phyloP scores from a whole-genome alignment of 2,888 invertebrate genomes.

The Drosophila niveifrons region DNA sequence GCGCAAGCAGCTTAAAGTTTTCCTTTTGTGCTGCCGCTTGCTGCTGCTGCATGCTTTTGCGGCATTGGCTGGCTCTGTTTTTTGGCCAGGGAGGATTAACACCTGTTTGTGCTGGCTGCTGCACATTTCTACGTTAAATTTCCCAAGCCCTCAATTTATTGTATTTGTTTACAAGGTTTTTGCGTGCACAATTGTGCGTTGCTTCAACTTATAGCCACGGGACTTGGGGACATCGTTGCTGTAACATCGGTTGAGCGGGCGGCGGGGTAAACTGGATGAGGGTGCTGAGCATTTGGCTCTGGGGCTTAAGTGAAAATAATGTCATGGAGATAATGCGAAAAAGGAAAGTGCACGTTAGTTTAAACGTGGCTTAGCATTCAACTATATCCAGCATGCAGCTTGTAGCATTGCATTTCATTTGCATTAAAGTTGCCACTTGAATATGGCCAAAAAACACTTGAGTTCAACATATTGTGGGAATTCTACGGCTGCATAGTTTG shows the following conservation, averaged over 20 bases:
- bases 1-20: slow-evolving; percentile 68
- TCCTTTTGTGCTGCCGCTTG: slow-evolving; percentile 38
- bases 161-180: slow-evolving; percentile 79
- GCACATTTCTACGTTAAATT: slow-evolving; percentile 61
- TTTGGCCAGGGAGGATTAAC: slow-evolving; percentile 73
- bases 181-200: slow-evolving; percentile 72
- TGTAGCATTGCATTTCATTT: slow-evolving; percentile 62
- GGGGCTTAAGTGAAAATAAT: slow-evolving; percentile 74
- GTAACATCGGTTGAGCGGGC: too few species aligned
- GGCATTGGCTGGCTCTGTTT: slow-evolving; percentile 36
- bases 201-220: slow-evolving; percentile 53
- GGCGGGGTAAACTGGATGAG: not conserved
- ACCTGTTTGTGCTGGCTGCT: slow-evolving; percentile 74
- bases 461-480: slow-evolving; percentile 39
- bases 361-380: slow-evolving; percentile 44
- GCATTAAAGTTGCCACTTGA: slow-evolving; percentile 63
- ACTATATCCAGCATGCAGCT: slow-evolving; percentile 1
- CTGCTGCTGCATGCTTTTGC: slow-evolving; percentile 44
- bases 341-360: slow-evolving; percentile 66
- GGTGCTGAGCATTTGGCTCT: slow-evolving; percentile 37
- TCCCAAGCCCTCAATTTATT: slow-evolving; percentile 74
- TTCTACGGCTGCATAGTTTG: slow-evolving; percentile 13
- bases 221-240: not conserved
- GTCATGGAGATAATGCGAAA: slow-evolving; percentile 70
- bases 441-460: slow-evolving; percentile 40